Percentiles rank a stretch among this genome's conserved stretches.
Evolutionary conservation across 1,140 invertebrate genomes (phyloP).

Genomic region (Rhopalosiphum padi): DNA sequence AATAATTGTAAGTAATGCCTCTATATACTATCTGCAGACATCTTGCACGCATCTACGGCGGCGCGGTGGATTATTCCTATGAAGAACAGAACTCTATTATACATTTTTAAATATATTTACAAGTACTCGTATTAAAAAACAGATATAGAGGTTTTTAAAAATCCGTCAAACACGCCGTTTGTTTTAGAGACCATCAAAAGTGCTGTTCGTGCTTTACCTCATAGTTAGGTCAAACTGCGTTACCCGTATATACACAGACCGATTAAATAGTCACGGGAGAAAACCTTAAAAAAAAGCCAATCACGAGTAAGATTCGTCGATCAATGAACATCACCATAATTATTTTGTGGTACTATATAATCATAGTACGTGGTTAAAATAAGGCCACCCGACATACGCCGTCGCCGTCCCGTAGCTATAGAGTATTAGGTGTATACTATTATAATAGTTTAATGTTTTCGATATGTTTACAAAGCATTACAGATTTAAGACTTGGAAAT

Average conservation of each 20-base stretch:
- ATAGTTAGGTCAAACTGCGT: no score
- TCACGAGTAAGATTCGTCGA: background rate
- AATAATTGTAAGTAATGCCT: background rate
- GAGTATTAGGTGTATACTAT: background rate
- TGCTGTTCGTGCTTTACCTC: background rate
- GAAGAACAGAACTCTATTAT: background rate
- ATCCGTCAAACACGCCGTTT: background rate
- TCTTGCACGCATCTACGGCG: background rate
- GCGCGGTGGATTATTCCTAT: background rate
- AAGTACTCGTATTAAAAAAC: background rate
- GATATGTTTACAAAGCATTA: background rate
- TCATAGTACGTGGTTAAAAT: background rate
- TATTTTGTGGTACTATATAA: background rate
- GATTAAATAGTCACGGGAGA: no score
- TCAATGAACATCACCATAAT: background rate
- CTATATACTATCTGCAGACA: background rate
- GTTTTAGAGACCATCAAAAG: background rate
- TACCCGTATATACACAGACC: no score
- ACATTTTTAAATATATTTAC: background rate
- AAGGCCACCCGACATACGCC: background rate
- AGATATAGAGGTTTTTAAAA: background rate
- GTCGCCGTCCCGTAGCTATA: background rate
- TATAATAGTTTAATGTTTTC: background rate
- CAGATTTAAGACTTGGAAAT: background rate
- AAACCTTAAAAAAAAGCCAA: background rate